Evolutionary conservation across 2,797 vertebrate genomes (phyloP), one percentile per base, ranked within the genome.

Genomic region (Microctenopoma steveboyesi): DNA sequence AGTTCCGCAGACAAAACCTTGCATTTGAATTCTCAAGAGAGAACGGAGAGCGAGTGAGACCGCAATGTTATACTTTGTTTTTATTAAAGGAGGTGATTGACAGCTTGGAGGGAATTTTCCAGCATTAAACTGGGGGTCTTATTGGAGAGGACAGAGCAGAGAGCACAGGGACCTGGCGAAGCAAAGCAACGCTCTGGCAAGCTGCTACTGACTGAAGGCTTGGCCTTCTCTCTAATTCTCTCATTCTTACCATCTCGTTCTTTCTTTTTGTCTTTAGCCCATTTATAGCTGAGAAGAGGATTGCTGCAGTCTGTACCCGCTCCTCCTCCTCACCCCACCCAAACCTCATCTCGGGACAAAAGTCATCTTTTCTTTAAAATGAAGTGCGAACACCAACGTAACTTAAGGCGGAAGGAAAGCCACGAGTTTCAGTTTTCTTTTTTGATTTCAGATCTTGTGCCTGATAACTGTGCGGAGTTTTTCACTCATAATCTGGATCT

Each of bases 31-130:
- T 92, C 93, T 92, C 92, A 22, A 72, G 92, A 88, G 92, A 85
- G 89, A 87, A 88, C 52, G 76, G 89, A 91, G 90, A 93, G 91
- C 89, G 84, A 93, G 92, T 46, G 81, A 91, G 92, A 94, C 93
- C 93, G 90, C 93, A 94, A 92, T 90, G 92, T 93, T 94, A 94
- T 94, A 93, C 92, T 93, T 93, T 94, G 92, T 95, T 95, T 94
- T 95, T 94, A 94, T 94, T 94, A 94, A 94, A 93, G 88, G 72
- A 39, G 59, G 72, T 93, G 93, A 95, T 91, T 95, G 94, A 94
- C 94, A 95, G 91, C 91, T 90, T 80, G 87, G 88, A 88, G 92
- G 88, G 91, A 93, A 94, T 92, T 93, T 95, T 94, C 93, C 93
- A 92, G 91, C 88, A 90, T 93, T 93, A 93, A 94, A 94, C 81